Evolutionary conservation across 2,888 invertebrate genomes (phyloP), one percentile per base, ranked within the genome.

Genomic region (Thymelicus acteon): DNA sequence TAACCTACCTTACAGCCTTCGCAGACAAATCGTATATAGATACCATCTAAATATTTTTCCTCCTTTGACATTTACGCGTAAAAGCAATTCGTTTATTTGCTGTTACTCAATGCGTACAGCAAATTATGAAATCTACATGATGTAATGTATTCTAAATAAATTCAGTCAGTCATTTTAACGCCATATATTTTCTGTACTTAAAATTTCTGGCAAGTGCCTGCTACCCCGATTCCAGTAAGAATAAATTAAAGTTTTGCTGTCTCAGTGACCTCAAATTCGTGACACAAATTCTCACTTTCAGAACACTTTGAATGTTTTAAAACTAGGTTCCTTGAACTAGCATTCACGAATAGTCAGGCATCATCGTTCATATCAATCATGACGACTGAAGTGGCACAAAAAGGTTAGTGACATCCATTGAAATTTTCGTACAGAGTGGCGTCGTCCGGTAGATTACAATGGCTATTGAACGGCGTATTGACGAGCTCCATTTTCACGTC

Each of bases 381-480:
- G 67, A 67, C 67, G 49, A 67, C 49, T 60, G 67, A 19, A 67
- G 49, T 60, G 49, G 49, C 39, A 67, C 67, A 49, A 67, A 67
- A 60, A 67, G 19, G 40, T 54, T 44, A 52, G 47, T 48, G 44
- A 7, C 47, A 48, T 60, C 19, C 40, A 67, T 67, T 60, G 67
- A 60, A 67, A 67, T 60, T 47, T 67, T 67, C 49, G 60, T 67
- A n/a, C 52, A 67, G 60, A 67, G 40, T 48, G 47, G 13, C 24
- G 60, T 52, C n/a, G 67, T 67, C 47, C 67, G 52, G 39, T 52
- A 7, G 60, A 19, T 60, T 8, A 67, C 67, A 67, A 67, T 52
- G 10, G 67, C 67, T 24, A 67, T 67, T 60, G 60, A 67, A 60
- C 37, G 49, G 8, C 12, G 49, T 60, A 60, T 67, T 49, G 37